phyloP scores from a whole-genome alignment of 2,888 invertebrate species.

The Drosophila mayaguana region DNA sequence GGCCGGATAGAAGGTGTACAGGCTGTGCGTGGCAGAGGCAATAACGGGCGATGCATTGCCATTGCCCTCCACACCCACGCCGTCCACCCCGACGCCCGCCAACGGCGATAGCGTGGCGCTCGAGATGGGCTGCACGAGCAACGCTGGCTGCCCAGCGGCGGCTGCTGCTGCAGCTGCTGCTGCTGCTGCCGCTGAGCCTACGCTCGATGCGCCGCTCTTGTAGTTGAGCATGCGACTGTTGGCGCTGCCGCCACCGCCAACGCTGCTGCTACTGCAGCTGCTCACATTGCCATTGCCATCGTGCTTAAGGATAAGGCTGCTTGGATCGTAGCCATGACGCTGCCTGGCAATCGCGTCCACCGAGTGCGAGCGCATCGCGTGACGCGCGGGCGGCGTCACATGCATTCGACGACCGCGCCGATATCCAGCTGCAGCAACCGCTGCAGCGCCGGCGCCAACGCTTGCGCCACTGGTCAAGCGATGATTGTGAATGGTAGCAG shows the following conservation, averaged over 20 bases:
- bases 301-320: slow-evolving; percentile 82
- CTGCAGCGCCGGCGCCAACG: slow-evolving; percentile 51
- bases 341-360: slow-evolving; percentile 84
- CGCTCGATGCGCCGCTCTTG: slow-evolving; percentile 60
- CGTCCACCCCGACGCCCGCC: slow-evolving; percentile 65
- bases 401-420: slow-evolving; percentile 77
- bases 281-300: slow-evolving; percentile 78
- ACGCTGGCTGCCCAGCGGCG: slow-evolving; percentile 76
- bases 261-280: slow-evolving; percentile 61
- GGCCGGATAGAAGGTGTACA: slow-evolving; percentile 85
- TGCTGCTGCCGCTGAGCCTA: slow-evolving; percentile 45
- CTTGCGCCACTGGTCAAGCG: slow-evolving; percentile 70
- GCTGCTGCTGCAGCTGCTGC: slow-evolving; percentile 49
- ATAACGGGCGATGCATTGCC: slow-evolving; percentile 82
- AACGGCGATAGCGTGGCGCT: slow-evolving; percentile 81
- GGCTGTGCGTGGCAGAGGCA: slow-evolving; percentile 84
- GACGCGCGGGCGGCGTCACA: slow-evolving; percentile 52
- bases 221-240: slow-evolving; percentile 82
- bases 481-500: slow-evolving; percentile 81
- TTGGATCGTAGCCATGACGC: slow-evolving; percentile 76
- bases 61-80: slow-evolving; percentile 75
- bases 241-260: slow-evolving; percentile 27
- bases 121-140: slow-evolving; percentile 83
- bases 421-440: slow-evolving; percentile 67
- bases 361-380: slow-evolving; percentile 83